Base-by-base conservation (phyloP, 2,113 vertebrate genomes). In the Etheostoma spectabile region DNA sequence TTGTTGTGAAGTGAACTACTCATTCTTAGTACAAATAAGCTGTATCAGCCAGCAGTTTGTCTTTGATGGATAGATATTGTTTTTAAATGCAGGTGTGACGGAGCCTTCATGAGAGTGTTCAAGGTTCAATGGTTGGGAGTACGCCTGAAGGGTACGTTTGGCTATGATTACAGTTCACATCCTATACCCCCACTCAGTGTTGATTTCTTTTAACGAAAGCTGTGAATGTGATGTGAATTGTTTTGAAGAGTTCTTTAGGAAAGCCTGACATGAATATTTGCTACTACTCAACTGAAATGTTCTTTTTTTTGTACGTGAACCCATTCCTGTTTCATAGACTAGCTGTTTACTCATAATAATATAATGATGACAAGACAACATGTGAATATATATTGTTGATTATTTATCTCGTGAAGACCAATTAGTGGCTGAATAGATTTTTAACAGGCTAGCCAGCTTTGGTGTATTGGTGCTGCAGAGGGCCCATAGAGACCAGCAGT, bases 391-490 rank as follows among this genome's bases (percentile, higher is more conserved):
- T 69, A 30, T 49, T 66, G 48, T 74, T 84, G 48, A 63, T 63
- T 16, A 55, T 53, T 75, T 15, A 57, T 62, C 61, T 51, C 68
- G 52, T 21, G 42, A 46, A 42, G 22, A 38, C 55, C 27, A 84
- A 70, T 82, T 62, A 62, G 48, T 65, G 38, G 33, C 48, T 76
- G 56, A 84, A 61, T 8, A 72, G 35, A 61, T 64, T 75, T 82
- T 21, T 77, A 71, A 82, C 72, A n/a, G 60, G 8, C 38, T 42
- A 61, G 75, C 78, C 63, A 77, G 68, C 49, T 53, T 78, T 60
- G 57, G 48, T 42, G 12, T 56, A 35, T 53, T 27, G 55, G 27
- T 64, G 49, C 74, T 78, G 49, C 55, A 52, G 21, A 21, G 15
- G 57, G 76, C 53, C 78, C 66, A 4, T 16, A 16, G 55, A 77